Conservation (phyloP, 2,113 vertebrate species). For the Thunnus thynnus region DNA sequence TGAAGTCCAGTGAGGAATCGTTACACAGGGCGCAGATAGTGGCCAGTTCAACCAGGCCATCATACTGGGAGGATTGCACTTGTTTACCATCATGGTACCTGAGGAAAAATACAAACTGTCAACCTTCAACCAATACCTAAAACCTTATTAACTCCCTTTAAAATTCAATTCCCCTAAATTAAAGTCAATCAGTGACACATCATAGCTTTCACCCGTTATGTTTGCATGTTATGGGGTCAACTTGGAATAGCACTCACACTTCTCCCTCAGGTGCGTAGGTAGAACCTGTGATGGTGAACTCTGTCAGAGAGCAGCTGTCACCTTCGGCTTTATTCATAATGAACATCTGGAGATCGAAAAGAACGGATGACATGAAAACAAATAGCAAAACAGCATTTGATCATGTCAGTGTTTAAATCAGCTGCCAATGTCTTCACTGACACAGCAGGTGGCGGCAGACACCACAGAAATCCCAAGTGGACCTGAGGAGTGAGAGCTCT, state of each 20-base stretch:
- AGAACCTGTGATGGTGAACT: constrained; percentile 97
- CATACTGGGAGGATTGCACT: constrained; percentile 90
- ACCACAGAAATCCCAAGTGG: constrained; percentile 20
- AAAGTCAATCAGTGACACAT: neutral
- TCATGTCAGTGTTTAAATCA: neutral
- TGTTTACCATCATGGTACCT: constrained; percentile 92
- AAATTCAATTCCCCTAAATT: neutral
- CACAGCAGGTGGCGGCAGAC: constrained; percentile 73
- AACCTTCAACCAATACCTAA: neutral
- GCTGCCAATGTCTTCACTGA: neutral
- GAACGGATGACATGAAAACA: constrained; percentile 14
- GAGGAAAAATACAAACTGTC: constrained; percentile 42
- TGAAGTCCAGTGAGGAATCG: constrained; percentile 98
- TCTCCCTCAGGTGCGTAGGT: constrained; percentile 97
- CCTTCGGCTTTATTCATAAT: constrained; percentile 91
- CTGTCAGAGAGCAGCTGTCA: constrained; percentile 91
- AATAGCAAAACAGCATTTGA: constrained; percentile 6
- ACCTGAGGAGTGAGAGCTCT: neutral
- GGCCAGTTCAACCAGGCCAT: constrained; percentile 94
- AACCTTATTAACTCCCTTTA: neutral
- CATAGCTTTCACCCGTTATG: neutral
- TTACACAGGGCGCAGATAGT: constrained; percentile 98
- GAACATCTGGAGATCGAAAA: constrained; percentile 91
- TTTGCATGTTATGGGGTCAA: neutral
- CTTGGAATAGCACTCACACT: constrained; percentile 89